Evolutionary conservation across 2,888 invertebrate genomes (phyloP).

Genomic region (Stenodema calcarata): DNA sequence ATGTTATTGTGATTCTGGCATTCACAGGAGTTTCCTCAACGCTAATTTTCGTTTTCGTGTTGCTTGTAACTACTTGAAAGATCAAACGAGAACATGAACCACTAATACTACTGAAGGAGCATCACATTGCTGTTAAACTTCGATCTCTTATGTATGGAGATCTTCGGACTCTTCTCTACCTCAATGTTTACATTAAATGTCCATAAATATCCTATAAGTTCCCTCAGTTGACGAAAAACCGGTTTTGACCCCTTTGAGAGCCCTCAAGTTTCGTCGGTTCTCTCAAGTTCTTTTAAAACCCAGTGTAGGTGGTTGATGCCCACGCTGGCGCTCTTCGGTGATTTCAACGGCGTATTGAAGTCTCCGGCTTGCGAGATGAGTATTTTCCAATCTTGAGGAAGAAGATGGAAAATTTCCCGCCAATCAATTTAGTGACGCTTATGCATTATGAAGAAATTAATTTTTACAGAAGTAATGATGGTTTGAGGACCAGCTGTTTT

Average conservation of each 20-base stretch:
- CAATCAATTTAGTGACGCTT: too few species aligned
- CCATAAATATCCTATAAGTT: neutral
- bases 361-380: neutral
- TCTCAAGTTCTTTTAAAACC: neutral
- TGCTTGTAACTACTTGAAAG: too few species aligned
- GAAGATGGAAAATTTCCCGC: neutral
- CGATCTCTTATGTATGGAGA: neutral
- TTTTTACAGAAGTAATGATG: too few species aligned
- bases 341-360: neutral
- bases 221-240: neutral
- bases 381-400: neutral
- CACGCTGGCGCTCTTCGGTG: neutral
- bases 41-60: too few species aligned
- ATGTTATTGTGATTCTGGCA: too few species aligned
- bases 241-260: neutral
- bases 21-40: neutral
- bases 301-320: neutral
- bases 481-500: too few species aligned
- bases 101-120: neutral
- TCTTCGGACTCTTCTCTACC: neutral
- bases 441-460: too few species aligned
- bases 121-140: neutral
- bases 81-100: too few species aligned
- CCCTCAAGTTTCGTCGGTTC: neutral
- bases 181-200: constrained; percentile 1